These are phyloP conservation scores for Clostera curtula DNA, from an alignment of 2,888 invertebrate species.

Conservation along the genomic window DNA sequence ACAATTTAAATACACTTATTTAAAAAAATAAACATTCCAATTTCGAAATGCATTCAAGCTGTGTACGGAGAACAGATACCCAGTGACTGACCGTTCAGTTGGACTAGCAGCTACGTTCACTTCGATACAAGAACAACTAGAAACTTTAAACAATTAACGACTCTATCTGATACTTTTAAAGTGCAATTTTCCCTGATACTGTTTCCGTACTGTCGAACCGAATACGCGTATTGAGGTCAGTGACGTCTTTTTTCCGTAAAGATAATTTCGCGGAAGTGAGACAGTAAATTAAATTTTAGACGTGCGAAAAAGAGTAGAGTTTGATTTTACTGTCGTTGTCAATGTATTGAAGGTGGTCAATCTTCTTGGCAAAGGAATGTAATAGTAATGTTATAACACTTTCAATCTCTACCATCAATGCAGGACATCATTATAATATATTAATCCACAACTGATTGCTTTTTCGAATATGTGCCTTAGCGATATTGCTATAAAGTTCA, in stretches of 20 bases:
- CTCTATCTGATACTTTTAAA: conserved; percentile 4
- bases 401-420: no score
- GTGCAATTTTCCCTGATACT: conserved; percentile 7
- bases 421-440: no score
- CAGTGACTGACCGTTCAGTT: conserved; percentile 41
- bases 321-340: conserved; percentile 18
- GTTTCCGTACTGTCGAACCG: conserved; percentile 14
- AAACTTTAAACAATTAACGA: conserved; percentile 16
- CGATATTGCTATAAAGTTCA: no score
- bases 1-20: conserved; percentile 14
- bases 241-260: conserved; percentile 62
- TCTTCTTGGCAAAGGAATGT: no score
- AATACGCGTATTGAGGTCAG: conserved; percentile 59
- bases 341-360: conserved; percentile 42
- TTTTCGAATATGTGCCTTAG: no score
- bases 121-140: conserved; percentile 18
- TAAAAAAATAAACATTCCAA: conserved; percentile 14
- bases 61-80: conserved; percentile 28
- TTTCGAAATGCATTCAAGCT: conserved; percentile 17
- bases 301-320: conserved; percentile 25
- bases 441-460: no score
- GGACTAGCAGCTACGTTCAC: conserved; percentile 26
- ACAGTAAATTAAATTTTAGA: conserved; percentile 18
- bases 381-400: no score
- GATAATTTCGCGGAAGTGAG: conserved; percentile 52